A percentile compares a stretch with the other conserved stretches of the same genome.
Conservation (phyloP, 1,140 invertebrate species). For the Heliconius nattereri region DNA sequence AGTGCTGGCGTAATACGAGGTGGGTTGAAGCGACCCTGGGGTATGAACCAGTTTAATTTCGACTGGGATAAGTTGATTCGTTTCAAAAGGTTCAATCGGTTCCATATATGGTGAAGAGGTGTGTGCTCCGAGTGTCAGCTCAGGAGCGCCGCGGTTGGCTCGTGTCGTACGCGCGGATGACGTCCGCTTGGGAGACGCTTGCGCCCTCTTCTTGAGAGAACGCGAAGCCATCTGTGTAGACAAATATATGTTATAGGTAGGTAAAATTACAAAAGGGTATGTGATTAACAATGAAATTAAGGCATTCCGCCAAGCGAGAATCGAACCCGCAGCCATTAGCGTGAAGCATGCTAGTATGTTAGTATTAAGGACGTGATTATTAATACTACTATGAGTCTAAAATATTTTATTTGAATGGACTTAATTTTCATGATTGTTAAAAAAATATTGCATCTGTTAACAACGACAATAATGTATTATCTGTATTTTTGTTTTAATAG, state of each 20-base stretch:
- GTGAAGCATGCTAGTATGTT: constrained; percentile 5
- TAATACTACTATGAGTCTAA: background rate
- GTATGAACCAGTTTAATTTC: background rate
- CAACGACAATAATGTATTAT: background rate
- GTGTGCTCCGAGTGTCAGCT: constrained; percentile 36
- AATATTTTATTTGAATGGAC: background rate
- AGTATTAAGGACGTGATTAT: background rate
- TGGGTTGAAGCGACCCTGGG: background rate
- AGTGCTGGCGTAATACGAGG: background rate
- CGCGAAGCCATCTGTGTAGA: constrained; percentile 94
- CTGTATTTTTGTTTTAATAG: background rate
- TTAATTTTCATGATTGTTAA: background rate
- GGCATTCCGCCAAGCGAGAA: constrained; percentile 1
- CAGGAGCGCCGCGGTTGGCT: constrained; percentile 91
- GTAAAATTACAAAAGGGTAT: background rate
- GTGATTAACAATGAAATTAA: background rate
- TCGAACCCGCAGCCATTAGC: constrained; percentile 7
- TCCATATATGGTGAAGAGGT: constrained; percentile 25
- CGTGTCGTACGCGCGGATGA: constrained; percentile 96
- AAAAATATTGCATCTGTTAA: background rate
- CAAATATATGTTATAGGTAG: constrained; percentile 1
- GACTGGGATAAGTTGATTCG: background rate
- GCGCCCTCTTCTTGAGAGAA: constrained; percentile 99
- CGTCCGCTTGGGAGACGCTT: constrained; percentile 93
- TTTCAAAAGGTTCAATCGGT: background rate